Evolutionary conservation across 2,797 vertebrate genomes (phyloP).

Genomic region (Cephalopachus bancanus): DNA sequence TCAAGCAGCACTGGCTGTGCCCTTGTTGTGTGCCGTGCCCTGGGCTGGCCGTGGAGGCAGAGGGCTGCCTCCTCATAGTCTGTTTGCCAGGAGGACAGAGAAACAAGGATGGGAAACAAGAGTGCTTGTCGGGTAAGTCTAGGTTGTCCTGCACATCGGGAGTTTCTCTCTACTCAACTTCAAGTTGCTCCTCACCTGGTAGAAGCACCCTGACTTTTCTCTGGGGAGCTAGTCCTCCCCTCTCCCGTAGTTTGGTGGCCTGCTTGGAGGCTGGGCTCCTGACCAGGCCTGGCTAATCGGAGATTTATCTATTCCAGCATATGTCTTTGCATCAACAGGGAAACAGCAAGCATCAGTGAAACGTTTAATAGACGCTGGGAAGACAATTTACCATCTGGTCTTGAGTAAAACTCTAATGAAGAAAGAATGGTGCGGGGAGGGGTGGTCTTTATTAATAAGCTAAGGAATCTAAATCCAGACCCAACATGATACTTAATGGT

Average conservation of each 20-base stretch:
- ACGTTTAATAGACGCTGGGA: background rate
- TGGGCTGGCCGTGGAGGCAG: background rate
- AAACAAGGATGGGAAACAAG: background rate
- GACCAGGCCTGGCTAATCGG: background rate
- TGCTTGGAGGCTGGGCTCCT: background rate
- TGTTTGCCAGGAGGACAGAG: background rate
- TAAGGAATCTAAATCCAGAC: background rate
- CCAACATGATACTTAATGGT: rapidly evolving
- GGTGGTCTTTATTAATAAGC: background rate
- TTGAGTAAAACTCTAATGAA: background rate
- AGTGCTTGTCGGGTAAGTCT: rapidly evolving
- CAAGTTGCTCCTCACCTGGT: background rate
- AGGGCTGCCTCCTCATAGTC: background rate
- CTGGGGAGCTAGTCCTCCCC: background rate
- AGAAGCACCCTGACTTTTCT: background rate
- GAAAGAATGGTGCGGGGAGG: background rate
- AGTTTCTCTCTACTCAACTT: background rate
- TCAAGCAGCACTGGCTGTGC: background rate
- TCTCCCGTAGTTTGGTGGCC: background rate
- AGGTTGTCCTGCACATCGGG: background rate
- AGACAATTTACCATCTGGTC: constrained; percentile 47
- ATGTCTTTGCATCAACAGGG: background rate
- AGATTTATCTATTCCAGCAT: background rate
- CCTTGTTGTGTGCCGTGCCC: background rate
- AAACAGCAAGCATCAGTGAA: background rate